These are phyloP conservation scores for Antennarius maculatus DNA, from an alignment of 2,797 vertebrate genomes.

Conservation along the genomic window DNA sequence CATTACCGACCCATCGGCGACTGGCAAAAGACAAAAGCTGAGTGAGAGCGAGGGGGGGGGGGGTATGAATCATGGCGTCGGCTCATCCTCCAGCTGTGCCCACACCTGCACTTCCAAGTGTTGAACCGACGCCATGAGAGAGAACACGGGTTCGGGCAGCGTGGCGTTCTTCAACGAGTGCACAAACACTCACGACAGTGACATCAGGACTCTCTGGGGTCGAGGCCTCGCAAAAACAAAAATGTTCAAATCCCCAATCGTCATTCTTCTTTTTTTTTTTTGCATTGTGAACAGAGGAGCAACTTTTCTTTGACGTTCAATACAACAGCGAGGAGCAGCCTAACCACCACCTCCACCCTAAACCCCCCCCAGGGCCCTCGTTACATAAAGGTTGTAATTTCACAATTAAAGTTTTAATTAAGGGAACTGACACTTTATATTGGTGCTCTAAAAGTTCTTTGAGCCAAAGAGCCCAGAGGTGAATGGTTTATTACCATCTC, in stretches of 20 bases:
- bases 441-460: slow-evolving; percentile 75
- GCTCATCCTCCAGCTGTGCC: slow-evolving; percentile 71
- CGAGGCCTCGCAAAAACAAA: slow-evolving; percentile 68
- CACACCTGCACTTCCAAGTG: slow-evolving; percentile 79
- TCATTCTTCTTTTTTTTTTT: slow-evolving; percentile 36
- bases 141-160: slow-evolving; percentile 41
- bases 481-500: slow-evolving; percentile 79
- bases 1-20: slow-evolving; percentile 31
- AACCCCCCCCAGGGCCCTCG: slow-evolving; percentile 46
- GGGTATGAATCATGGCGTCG: slow-evolving; percentile 74
- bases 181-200: slow-evolving; percentile 20
- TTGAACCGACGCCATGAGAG: slow-evolving; percentile 56
- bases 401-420: slow-evolving; percentile 86
- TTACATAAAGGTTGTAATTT: slow-evolving; percentile 79
- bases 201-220: slow-evolving; percentile 64
- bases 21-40: slow-evolving; percentile 19
- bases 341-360: slow-evolving; percentile 37
- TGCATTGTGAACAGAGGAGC: slow-evolving; percentile 50
- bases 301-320: slow-evolving; percentile 65
- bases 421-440: slow-evolving; percentile 83
- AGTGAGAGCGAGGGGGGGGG: slow-evolving; percentile 7
- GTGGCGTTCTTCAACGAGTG: slow-evolving; percentile 37
- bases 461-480: slow-evolving; percentile 75
- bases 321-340: slow-evolving; percentile 51
- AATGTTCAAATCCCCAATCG: slow-evolving; percentile 55